These are phyloP conservation scores for Crematogaster levior DNA, from an alignment of 2,888 invertebrate genomes.

Conservation along the genomic window DNA sequence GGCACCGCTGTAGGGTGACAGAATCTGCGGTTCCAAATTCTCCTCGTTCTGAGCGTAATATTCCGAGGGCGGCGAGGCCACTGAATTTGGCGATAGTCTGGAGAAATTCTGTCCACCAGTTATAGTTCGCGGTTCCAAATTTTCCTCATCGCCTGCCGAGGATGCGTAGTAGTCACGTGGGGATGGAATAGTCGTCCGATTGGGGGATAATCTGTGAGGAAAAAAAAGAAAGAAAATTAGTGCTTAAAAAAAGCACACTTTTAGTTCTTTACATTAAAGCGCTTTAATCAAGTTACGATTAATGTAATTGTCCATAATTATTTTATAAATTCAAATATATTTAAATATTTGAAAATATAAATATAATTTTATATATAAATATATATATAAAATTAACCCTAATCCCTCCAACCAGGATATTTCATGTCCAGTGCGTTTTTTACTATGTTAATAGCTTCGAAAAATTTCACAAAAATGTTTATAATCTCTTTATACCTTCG, in stretches of 20 bases:
- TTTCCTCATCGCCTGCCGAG: constrained; percentile 83
- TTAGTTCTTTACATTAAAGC: neutral
- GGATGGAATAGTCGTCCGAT: constrained; percentile 72
- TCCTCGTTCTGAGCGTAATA: constrained; percentile 80
- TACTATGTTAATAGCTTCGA: no score
- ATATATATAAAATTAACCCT: no score
- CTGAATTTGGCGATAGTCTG: constrained; percentile 79
- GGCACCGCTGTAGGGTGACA: constrained; percentile 81
- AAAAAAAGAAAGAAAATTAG: neutral
- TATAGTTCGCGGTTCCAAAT: constrained; percentile 79
- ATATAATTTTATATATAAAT: no score
- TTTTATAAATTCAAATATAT: neutral
- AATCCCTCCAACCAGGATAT: no score
- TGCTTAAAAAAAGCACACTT: neutral
- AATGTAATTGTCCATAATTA: neutral
- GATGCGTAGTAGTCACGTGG: constrained; percentile 79
- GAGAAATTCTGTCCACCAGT: constrained; percentile 67
- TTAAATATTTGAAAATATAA: no score
- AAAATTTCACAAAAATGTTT: no score
- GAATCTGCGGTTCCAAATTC: constrained; percentile 77
- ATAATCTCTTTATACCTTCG: no score
- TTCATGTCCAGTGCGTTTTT: no score
- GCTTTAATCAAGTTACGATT: neutral
- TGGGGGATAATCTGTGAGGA: constrained; percentile 81
- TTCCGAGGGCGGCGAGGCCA: constrained; percentile 78